Percentiles rank a stretch among this genome's conserved stretches.
Evolutionary conservation across 2,113 vertebrate genomes (phyloP).

Genomic region (Psammodynastes pulverulentus): DNA sequence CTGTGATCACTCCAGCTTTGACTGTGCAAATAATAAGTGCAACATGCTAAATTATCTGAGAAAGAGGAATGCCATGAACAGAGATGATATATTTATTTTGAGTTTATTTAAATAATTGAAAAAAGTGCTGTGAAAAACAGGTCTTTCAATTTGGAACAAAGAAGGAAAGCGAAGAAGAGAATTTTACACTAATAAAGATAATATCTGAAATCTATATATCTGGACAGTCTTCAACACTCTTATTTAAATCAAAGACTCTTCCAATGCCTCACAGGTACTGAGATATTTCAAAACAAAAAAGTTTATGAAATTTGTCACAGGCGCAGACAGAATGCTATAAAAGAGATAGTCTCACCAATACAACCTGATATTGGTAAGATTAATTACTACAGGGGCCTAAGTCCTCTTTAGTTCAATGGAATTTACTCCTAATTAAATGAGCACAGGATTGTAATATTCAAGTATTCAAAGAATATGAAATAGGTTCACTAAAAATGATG

Average conservation of each 20-base stretch:
- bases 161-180: conserved; percentile 30
- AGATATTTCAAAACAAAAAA: not conserved
- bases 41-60: conserved; percentile 52
- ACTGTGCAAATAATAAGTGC: conserved; percentile 40
- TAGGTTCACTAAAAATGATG: not conserved
- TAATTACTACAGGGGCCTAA: not conserved
- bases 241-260: not conserved
- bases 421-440: not conserved
- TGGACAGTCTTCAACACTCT: conserved; percentile 9
- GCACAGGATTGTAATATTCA: not conserved
- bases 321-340: not conserved
- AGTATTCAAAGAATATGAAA: not conserved
- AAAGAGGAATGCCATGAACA: conserved; percentile 54
- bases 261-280: not conserved
- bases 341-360: not conserved
- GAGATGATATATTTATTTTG: conserved; percentile 15
- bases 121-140: conserved; percentile 51
- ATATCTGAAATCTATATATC: conserved; percentile 14
- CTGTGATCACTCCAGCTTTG: conserved; percentile 39
- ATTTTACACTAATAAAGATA: conserved; percentile 24
- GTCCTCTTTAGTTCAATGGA: not conserved
- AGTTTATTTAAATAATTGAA: conserved; percentile 47
- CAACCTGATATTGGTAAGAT: not conserved
- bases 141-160: conserved; percentile 48
- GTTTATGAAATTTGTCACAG: not conserved